Base-by-base conservation (phyloP, 2,113 vertebrate species). In the Cepphus grylle region DNA sequence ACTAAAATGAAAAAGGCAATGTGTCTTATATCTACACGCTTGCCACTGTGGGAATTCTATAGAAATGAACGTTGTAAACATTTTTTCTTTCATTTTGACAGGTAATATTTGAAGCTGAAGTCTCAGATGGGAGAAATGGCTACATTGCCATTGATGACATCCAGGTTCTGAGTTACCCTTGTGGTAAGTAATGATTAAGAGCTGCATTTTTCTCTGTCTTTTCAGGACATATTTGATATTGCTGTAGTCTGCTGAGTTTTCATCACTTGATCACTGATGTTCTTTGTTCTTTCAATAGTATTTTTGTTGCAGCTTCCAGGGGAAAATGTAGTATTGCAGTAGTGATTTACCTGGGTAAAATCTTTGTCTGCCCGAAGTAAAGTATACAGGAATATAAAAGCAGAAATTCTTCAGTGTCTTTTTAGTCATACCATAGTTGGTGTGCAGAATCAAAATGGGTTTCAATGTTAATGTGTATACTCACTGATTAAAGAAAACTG, bases 61-160 rank as follows among this genome's bases (percentile, higher is more conserved):
- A 90, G 87, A 96, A 97, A 94, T 81, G 84, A 95, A 30, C 88
- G 81, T 89, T 97, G 55, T 93, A 96, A 98, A 97, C 94, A 81
- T 95, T 95, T 97, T 96, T 96, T 91, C 30, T 97, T 97, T 96
- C 86, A 50, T 97, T 94, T 91, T 97, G 97, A 94, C 98, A 99
- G 99, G 99, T 99, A 97, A 99, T 99, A 98, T 99, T 99, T 97
- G 99, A 99, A 98, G 99, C 99, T 17, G 99, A 99, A 97, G 98
- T 99, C 93, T 99, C 99, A 84, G 98, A 98, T 97, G 98, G 98
- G 86, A 99, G 99, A 98, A 98, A 97, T 74, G 99, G 99, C 96
- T 99, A 99, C 97, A 99, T 99, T 94, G 99, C 99, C 97, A 99
- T 99, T 88, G 99, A 99, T 98, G 99, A 99, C 97, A 99, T 99